A percentile compares a stretch with the other conserved stretches of the same genome.
phyloP scores from a whole-genome alignment of 2,113 vertebrate genomes.

The Odontophorus gujanensis region DNA sequence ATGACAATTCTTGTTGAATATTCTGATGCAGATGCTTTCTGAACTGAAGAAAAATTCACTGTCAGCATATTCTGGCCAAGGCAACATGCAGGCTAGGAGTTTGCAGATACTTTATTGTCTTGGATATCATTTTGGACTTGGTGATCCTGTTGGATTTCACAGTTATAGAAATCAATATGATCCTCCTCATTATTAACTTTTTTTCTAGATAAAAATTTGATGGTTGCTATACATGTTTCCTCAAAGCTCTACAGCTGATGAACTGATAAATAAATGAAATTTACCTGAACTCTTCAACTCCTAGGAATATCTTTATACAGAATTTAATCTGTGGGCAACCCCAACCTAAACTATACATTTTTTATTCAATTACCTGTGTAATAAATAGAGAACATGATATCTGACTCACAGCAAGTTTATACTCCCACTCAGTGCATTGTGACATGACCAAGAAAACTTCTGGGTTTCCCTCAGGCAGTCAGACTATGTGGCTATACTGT shows the following conservation, averaged over 20 bases:
- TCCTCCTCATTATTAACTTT: background rate
- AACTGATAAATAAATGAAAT: background rate
- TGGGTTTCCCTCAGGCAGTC: background rate
- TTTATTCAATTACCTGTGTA: background rate
- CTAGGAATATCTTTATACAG: background rate
- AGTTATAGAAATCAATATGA: background rate
- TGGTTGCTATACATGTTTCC: background rate
- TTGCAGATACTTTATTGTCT: background rate
- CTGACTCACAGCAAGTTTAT: background rate
- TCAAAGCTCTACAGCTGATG: background rate
- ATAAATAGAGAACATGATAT: background rate
- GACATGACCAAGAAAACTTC: background rate
- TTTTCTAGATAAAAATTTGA: background rate
- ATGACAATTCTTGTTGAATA: background rate
- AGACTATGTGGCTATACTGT: background rate
- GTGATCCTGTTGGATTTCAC: no score
- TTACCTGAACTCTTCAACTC: background rate
- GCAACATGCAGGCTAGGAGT: fast-evolving
- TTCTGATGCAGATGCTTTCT: background rate
- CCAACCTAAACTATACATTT: background rate
- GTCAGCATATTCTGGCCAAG: background rate
- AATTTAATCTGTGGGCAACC: background rate
- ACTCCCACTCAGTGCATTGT: background rate
- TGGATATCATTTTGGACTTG: background rate
- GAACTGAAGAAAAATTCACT: background rate